phyloP scores from a whole-genome alignment of 2,888 invertebrate genomes.

The Cataglyphis rosenhaueri region DNA sequence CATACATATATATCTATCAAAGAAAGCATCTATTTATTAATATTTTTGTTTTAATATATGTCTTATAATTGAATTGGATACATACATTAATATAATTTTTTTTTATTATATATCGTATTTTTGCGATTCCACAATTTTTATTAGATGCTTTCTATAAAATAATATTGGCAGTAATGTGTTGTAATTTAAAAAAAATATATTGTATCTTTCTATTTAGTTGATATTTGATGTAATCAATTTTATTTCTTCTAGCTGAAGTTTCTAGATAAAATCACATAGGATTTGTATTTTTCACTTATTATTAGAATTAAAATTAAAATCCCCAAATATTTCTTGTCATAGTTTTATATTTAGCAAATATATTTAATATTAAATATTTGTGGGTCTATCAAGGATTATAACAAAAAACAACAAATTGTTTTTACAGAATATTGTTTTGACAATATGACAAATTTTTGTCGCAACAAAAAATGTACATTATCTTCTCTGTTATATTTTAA shows the following conservation, averaged over 20 bases:
- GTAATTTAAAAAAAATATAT: not conserved
- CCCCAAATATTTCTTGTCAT: not conserved
- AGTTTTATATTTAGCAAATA: not conserved
- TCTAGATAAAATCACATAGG: not conserved
- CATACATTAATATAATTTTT: not conserved
- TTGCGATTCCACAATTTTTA: slow-evolving; percentile 12
- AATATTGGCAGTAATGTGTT: slow-evolving; percentile 4
- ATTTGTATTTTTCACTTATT: not conserved
- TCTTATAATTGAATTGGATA: not conserved
- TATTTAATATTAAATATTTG: not conserved
- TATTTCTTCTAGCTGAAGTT: not conserved
- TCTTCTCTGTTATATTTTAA: not conserved
- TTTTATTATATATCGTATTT: not conserved
- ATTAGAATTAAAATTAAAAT: not conserved
- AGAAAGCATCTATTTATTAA: not conserved
- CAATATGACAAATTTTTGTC: too few relatives aligned
- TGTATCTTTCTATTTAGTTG: not conserved
- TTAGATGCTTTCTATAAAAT: slow-evolving; percentile 25
- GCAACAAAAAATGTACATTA: not conserved
- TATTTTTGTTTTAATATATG: slow-evolving; percentile 10
- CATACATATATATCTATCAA: not conserved
- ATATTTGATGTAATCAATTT: slow-evolving; percentile 10
- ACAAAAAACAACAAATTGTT: not conserved
- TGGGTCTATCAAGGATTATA: slow-evolving; percentile 2
- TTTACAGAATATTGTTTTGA: not conserved